Base-by-base conservation (phyloP, 2,888 invertebrate genomes). In the Cordilura impudica region DNA sequence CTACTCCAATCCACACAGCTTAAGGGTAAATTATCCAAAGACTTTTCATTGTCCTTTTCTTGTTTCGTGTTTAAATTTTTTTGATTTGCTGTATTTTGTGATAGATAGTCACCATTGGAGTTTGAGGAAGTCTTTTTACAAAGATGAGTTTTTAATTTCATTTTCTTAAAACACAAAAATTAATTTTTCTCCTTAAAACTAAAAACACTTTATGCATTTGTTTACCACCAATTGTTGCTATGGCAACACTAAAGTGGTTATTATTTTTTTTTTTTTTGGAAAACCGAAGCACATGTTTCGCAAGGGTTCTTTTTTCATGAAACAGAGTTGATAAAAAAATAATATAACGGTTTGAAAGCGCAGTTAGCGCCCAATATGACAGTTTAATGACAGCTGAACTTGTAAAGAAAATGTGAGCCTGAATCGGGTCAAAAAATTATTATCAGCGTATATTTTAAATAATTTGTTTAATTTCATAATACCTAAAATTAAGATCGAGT, bases 1-100 rank as follows among this genome's bases (percentile, higher is more conserved):
- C 94, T 96, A 88, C 95, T 95, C 98, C 98, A 99, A 82, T 95
- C 95, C 12, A 97, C 94, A 88, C 97, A 97, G 77, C 96, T 95
- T 10, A 97, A 94, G n/a, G 95, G 93, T 84, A 95, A 95, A 21
- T 66, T 71, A 67, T 70, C 63, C 51, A 66, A 23, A 8, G 67
- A 23, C 78, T 91, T 81, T 0, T 73, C 60, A 10, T 45, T 72
- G n/a, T 39, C 58, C 1, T 26, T 51, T 35, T 26, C 72, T 5
- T 63, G 23, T 14, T 76, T 76, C 0, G 54, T 56, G 7, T 21
- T 49, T 12, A 43, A 12, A n/a, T 66, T 79, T 35, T 51, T 69
- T n/a, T 53, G 58, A 19, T 23, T 43, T 1, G 58, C 53, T 14
- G 67, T 67, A 23, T 61, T 67, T 19, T 76, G 71, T 29, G 18